Percentiles rank a stretch among this genome's conserved stretches.
Evolutionary conservation across 1,140 invertebrate genomes (phyloP).

Genomic region (Formica selysi): DNA sequence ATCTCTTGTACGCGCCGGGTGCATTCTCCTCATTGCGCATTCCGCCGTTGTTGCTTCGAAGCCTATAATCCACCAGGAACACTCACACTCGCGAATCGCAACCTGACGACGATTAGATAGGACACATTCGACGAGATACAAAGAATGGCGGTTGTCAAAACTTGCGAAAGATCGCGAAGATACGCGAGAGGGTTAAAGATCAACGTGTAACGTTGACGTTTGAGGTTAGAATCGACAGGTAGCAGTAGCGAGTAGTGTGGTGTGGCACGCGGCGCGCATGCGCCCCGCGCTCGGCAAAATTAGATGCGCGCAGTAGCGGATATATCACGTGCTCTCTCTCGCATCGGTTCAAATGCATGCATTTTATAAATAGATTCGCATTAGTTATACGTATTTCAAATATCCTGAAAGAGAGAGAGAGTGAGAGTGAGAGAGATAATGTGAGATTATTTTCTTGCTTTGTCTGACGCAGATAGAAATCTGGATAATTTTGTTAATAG

Average conservation of each 20-base stretch:
- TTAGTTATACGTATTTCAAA: too few relatives aligned
- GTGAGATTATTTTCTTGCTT: too few relatives aligned
- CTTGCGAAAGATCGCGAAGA: not conserved
- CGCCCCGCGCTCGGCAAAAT: constrained; percentile 44
- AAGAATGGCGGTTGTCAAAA: too few relatives aligned
- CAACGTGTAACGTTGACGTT: constrained; percentile 79
- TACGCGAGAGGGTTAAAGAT: constrained; percentile 69
- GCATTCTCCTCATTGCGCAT: constrained; percentile 10
- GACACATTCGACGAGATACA: too few relatives aligned
- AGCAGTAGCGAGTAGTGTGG: constrained; percentile 70
- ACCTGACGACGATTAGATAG: not conserved
- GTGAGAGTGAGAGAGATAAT: too few relatives aligned
- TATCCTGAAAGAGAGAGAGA: too few relatives aligned
- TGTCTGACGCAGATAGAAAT: too few relatives aligned
- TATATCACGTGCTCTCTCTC: too few relatives aligned
- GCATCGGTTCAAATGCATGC: too few relatives aligned
- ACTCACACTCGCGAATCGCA: not conserved
- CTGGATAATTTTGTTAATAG: too few relatives aligned
- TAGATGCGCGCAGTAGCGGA: too few relatives aligned
- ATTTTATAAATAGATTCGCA: too few relatives aligned
- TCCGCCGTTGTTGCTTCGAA: not conserved
- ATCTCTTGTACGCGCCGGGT: not conserved
- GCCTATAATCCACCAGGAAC: not conserved
- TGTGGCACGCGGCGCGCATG: constrained; percentile 72
- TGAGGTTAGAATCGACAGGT: constrained; percentile 85